A percentile compares a stretch with the other conserved stretches of the same genome.
These are phyloP conservation scores for Chironex yamaguchii DNA, from an alignment of 30 jellyfish, hydroid and myxozoan genomes.

Conservation along the genomic window DNA sequence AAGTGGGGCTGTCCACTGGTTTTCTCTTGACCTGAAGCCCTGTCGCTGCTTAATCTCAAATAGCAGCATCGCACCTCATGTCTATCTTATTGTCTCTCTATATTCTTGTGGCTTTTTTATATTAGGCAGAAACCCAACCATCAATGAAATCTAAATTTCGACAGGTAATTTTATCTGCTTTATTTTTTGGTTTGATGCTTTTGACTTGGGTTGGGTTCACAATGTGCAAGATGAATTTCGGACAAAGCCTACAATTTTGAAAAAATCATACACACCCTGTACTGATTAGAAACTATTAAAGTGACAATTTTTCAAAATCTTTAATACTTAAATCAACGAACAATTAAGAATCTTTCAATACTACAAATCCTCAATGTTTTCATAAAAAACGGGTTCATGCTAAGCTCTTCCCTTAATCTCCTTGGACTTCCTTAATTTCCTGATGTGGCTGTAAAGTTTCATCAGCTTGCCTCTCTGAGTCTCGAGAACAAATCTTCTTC, in stretches of 20 bases:
- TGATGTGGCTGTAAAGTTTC: background rate
- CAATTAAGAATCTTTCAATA: background rate
- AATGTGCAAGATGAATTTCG: too few relatives aligned
- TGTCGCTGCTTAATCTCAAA: constrained; percentile 7
- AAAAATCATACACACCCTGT: constrained; percentile 8
- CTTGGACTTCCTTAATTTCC: constrained; percentile 4
- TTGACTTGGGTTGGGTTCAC: too few relatives aligned
- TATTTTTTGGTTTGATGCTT: too few relatives aligned
- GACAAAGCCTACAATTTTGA: constrained; percentile 7
- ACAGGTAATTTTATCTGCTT: background rate
- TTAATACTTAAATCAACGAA: too few relatives aligned
- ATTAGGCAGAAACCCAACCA: background rate
- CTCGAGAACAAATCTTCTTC: constrained; percentile 5
- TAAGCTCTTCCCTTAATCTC: constrained; percentile 1
- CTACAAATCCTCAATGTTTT: background rate
- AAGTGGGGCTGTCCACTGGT: background rate
- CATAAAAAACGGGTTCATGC: background rate
- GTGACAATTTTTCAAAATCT: background rate
- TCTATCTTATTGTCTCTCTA: background rate
- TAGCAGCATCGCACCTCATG: background rate
- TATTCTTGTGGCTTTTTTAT: background rate
- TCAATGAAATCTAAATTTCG: background rate
- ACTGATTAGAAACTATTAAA: background rate
- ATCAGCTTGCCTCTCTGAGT: background rate
- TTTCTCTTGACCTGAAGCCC: background rate